Evolutionary conservation across 2,113 vertebrate genomes (phyloP), one percentile per base, ranked within the genome.

Genomic region (Ictidomys tridecemlineatus): DNA sequence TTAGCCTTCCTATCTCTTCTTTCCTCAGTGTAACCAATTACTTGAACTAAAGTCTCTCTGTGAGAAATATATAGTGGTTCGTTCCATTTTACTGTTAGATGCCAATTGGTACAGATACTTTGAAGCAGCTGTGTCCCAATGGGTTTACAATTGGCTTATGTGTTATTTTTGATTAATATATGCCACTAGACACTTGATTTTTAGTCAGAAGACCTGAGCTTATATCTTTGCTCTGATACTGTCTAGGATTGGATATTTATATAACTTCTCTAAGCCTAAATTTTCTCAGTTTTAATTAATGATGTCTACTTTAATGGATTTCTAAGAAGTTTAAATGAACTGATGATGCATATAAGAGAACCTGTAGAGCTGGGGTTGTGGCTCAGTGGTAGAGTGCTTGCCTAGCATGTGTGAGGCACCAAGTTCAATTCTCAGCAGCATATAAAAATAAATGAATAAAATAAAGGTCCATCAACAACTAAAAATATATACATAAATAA

Each of bases 281-380:
- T 84, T 89, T 92, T 77, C 70, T 96, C 42, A 56, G 39, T 78
- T 97, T 96, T 45, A 85, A 95, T 39, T 91, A 65, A 78, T 69
- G 22, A 24, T 73, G 30, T 82, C 42, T 12, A 51, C 74, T 61
- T 76, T 74, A 78, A 22, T 69, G 56, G 73, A 87, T 34, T 70
- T 61, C 53, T 77, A 51, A 91, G 37, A 94, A 82, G 45, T 58
- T 92, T 80, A 42, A 58, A 48, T 65, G 37, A 88, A 78, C 58
- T 93, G 34, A 77, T 93, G 34, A 77, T 16, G 8, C 63, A 28
- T 34, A 85, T 56, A 45, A 45, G 45, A 79, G 56, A 65, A 24
- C 22, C 39, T 45, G 4, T 39, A 4, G 8, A 8, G 8, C 45
- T 45, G 8, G 45, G 45, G 45, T 45, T 8, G 45, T 45, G 45